Evolutionary conservation across 1,140 invertebrate genomes (phyloP).

Genomic region (Zaprionus tsacasi): DNA sequence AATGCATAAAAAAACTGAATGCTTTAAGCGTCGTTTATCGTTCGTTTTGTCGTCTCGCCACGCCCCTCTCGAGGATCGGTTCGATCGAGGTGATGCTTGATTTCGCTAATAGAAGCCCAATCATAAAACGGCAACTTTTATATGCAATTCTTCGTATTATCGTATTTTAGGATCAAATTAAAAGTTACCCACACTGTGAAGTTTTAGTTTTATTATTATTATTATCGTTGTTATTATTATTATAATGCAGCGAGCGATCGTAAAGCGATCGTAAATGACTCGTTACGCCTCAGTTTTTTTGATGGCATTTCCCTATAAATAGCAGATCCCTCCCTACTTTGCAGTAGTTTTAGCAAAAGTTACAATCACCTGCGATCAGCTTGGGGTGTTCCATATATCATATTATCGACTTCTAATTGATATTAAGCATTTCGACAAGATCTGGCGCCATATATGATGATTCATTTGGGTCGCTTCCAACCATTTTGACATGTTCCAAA

Average conservation of each 20-base stretch:
- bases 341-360: slow-evolving; percentile 61
- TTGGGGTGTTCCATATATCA: neutral
- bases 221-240: neutral
- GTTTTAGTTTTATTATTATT: slow-evolving; percentile 26
- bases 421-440: slow-evolving; percentile 25
- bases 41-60: neutral
- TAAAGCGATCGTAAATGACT: slow-evolving; percentile 30
- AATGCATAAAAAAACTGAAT: slow-evolving; percentile 43
- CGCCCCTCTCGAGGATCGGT: slow-evolving; percentile 35
- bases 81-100: slow-evolving; percentile 69
- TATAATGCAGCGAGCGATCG: slow-evolving; percentile 13
- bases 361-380: neutral
- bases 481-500: slow-evolving; percentile 31
- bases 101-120: slow-evolving; percentile 75
- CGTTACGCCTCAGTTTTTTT: slow-evolving; percentile 12
- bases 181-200: slow-evolving; percentile 41
- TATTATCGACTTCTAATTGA: slow-evolving; percentile 18
- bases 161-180: slow-evolving; percentile 79
- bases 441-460: slow-evolving; percentile 36
- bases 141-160: slow-evolving; percentile 68
- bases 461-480: slow-evolving; percentile 24
- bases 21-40: slow-evolving; percentile 5
- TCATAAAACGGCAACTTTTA: slow-evolving; percentile 77
- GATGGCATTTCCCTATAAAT: slow-evolving; percentile 40
- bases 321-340: slow-evolving; percentile 26